Evolutionary conservation across 2,888 invertebrate genomes (phyloP), one percentile per base, ranked within the genome.

Genomic region (Prosopocoilus inquinatus): DNA sequence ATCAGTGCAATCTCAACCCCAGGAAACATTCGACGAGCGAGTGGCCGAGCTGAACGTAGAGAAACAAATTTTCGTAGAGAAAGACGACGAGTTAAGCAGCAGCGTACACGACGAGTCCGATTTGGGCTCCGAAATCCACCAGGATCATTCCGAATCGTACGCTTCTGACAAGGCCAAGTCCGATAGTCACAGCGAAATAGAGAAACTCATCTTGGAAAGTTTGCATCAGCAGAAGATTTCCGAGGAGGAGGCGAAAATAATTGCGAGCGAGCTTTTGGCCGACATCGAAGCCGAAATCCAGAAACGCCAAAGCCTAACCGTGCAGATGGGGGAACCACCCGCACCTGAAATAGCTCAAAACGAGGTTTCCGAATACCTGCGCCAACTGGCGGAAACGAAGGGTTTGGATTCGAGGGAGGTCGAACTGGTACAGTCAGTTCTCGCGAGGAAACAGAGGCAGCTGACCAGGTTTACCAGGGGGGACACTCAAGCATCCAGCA

Each of bases 261-360:
- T 81, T 35, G 81, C 82, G 2, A 75, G 78, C 58, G 77, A 80
- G 60, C 68, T 82, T 47, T 73, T 83, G 1, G 78, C 78, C 52
- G 80, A 81, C 66, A 82, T 82, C 57, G 82, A 83, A 69, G 73
- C 71, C 2, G 81, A 81, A 70, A 78, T 82, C n/a, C 75, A 78
- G 55, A 77, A 76, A 61, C 71, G 78, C 16, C 70, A 63, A 15
- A 57, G 47, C 8, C 38, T 60, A 7, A 53, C 56, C 0, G 20
- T 39, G 3, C 63, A 66, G 20, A 56, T 60, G 28, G 62, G 60
- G 11, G 60, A 61, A 39, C 62, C 66, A 8, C 64, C 67, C 15
- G 63, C 65, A 39, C 62, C 68, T 7, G 72, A 75, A 61, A 64
- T 71, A 43, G 68, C 71, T 9, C 69, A 70, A 61, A 67, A 66